Base-by-base conservation (phyloP, 2,888 invertebrate species). In the Clusia tigrina region DNA sequence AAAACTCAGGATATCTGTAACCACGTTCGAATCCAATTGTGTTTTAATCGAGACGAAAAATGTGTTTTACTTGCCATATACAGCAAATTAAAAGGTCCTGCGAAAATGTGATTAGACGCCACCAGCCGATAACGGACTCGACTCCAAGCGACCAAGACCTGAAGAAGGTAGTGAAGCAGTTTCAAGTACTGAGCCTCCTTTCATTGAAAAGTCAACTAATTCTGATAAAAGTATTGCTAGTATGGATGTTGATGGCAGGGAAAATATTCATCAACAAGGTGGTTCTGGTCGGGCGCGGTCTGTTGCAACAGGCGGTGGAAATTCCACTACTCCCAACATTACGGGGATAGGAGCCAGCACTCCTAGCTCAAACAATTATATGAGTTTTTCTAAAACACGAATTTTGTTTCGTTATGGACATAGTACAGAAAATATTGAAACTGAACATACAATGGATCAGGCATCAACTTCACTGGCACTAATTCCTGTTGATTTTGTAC, bases 221-320 rank as follows among this genome's bases (percentile, higher is more conserved):
- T 18, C 25, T 60, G 3, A 46, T 60, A 61, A 37, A 9, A 9
- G 1, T 57, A 3, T 15, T 62, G 1, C 38, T 61, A 56, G 37
- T 63, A 63, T 63, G 59, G 32, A 63, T 54, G 54, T 54, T 58
- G 55, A 58, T 63, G 22, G 12, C 20, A 52, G 42, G 56, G 59
- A 63, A 63, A 63, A 58, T 59, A 51, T 59, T 58, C 15, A 42
- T 37, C 51, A 62, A 57, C 24, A 62, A 57, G 57, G 54, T 58
- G 59, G 59, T 32, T 63, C 58, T 55, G 55, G 63, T 63, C 58
- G 55, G 18, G 55, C 55, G 62, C 26, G 62, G 42, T 38, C 54
- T 23, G 32, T 57, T 2, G 42, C 57, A n/a, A 62, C 37, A 52
- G 53, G 62, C 51, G 26, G 48, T 54, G 58, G 63, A 58, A 20